These are phyloP conservation scores for Daktulosphaira vitifoliae DNA, from an alignment of 1,140 invertebrate genomes.

Conservation along the genomic window DNA sequence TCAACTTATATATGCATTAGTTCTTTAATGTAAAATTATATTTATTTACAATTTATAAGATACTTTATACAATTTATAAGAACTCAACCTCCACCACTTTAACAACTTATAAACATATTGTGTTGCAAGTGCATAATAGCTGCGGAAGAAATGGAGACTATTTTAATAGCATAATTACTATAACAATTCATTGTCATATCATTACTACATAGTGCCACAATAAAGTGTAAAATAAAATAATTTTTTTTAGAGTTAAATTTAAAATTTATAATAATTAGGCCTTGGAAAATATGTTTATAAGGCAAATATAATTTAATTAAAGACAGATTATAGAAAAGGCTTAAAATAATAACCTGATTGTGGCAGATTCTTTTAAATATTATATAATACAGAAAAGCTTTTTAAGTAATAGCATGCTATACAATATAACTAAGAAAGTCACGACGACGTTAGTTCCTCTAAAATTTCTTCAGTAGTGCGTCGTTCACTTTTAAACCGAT, in stretches of 20 bases:
- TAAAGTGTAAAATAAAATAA: background rate
- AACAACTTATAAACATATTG: slow-evolving; percentile 1
- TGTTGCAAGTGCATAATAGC: slow-evolving; percentile 9
- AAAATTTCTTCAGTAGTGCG: slow-evolving; percentile 67
- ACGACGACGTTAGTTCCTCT: slow-evolving; percentile 58
- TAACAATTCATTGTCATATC: background rate
- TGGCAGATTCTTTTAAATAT: no score
- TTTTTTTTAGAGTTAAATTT: background rate
- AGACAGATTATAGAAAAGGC: no score
- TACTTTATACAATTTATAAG: background rate
- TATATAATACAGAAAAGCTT: background rate
- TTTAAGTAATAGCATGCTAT: slow-evolving; percentile 9
- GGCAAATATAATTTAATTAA: no score
- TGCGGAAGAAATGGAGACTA: slow-evolving; percentile 2
- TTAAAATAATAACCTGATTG: no score
- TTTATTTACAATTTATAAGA: slow-evolving; percentile 13
- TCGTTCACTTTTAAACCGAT: slow-evolving; percentile 60
- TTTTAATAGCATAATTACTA: background rate
- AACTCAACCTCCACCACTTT: slow-evolving; percentile 22
- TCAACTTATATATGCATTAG: no score
- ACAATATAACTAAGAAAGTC: slow-evolving; percentile 35
- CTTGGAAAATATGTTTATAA: no score
- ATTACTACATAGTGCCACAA: background rate
- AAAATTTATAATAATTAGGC: no score
- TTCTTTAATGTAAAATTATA: background rate